These are phyloP conservation scores for Archips crataeganus DNA, from an alignment of 2,888 invertebrate genomes.

Conservation along the genomic window DNA sequence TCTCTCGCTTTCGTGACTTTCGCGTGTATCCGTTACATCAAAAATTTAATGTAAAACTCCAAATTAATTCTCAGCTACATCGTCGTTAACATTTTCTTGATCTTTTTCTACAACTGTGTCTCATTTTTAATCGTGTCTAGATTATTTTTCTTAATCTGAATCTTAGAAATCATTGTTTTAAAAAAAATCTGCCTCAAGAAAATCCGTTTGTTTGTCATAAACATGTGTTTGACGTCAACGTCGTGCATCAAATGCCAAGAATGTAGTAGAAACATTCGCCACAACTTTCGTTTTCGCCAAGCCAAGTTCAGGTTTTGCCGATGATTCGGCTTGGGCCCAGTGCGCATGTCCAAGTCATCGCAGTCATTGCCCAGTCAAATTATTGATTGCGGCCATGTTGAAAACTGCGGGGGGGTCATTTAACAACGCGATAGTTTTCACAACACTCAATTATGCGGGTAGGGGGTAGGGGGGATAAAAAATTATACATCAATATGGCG, in stretches of 20 bases:
- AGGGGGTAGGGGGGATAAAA: constrained; percentile 71
- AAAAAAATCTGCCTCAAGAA: constrained; percentile 5
- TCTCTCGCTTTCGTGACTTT: constrained; percentile 43
- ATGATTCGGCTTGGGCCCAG: constrained; percentile 66
- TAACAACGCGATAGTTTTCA: constrained; percentile 85
- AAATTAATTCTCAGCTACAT: neutral
- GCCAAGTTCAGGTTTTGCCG: constrained; percentile 84
- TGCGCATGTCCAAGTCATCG: constrained; percentile 84
- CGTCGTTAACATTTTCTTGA: neutral
- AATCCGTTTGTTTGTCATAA: constrained; percentile 23
- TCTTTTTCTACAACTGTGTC: neutral
- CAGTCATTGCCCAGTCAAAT: constrained; percentile 85
- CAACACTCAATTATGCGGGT: constrained; percentile 82
- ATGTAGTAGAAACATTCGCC: constrained; percentile 80
- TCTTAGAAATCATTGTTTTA: neutral
- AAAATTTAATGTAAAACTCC: constrained; percentile 17
- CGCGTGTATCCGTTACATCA: constrained; percentile 26
- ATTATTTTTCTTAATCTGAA: constrained; percentile 14
- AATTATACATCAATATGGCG: constrained; percentile 80
- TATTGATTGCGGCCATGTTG: constrained; percentile 85
- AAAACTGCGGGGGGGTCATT: constrained; percentile 78
- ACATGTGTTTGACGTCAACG: constrained; percentile 41
- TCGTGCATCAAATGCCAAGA: constrained; percentile 72
- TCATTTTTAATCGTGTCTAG: neutral
- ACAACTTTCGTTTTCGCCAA: constrained; percentile 84